phyloP scores from a whole-genome alignment of 2,888 invertebrate genomes.

The Dorcus hopei region DNA sequence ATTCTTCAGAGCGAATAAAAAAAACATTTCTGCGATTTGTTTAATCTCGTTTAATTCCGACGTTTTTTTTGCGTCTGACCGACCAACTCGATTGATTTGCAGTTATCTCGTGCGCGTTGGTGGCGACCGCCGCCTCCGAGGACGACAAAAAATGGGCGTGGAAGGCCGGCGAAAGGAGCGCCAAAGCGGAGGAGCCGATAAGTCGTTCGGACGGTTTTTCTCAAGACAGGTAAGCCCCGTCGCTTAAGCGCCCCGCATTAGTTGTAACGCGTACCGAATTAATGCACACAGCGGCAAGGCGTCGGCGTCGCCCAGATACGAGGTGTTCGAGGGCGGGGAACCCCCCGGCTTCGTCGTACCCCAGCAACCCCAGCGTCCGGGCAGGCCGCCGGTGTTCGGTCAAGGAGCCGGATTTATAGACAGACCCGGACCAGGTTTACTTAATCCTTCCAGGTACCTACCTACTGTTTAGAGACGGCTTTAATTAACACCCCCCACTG shows the following conservation, averaged over 20 bases:
- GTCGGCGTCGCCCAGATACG: conserved; percentile 29
- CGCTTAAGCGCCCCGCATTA: too few species aligned
- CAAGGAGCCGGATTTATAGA: conserved; percentile 10
- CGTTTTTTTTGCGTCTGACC: too few species aligned
- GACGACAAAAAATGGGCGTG: conserved; percentile 12
- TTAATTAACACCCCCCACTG: too few species aligned
- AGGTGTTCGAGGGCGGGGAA: conserved; percentile 31
- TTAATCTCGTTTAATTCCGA: too few species aligned
- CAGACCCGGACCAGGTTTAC: conserved; percentile 18
- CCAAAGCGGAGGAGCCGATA: conserved; percentile 22
- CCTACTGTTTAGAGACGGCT: too few species aligned
- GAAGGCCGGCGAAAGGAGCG: conserved; percentile 25
- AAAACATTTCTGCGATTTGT: too few species aligned
- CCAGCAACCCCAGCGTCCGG: conserved; percentile 8
- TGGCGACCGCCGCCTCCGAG: neutral
- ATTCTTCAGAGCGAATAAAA: too few species aligned
- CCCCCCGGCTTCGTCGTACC: conserved; percentile 12
- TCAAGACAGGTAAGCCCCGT: too few species aligned
- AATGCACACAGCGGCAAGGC: neutral
- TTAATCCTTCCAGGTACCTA: conserved; percentile 6
- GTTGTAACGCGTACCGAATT: too few species aligned
- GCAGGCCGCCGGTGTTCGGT: too few species aligned
- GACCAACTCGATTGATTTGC: neutral
- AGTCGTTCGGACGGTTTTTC: too few species aligned
- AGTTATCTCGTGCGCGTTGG: neutral